These are phyloP conservation scores for Rhagoletis zephyria DNA, from an alignment of 1,140 invertebrate species.

Conservation along the genomic window DNA sequence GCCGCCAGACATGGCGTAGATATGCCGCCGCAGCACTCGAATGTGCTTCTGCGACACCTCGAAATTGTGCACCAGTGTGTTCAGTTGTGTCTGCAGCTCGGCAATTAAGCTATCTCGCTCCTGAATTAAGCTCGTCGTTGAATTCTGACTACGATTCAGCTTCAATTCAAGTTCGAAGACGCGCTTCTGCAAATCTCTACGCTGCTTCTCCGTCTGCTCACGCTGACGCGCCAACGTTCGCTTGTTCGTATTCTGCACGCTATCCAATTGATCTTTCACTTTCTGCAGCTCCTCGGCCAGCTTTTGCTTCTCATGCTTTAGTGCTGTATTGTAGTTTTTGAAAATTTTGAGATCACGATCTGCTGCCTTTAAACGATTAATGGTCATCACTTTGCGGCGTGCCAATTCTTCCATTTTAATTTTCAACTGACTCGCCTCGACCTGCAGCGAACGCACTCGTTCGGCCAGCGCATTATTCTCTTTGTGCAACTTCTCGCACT, in stretches of 20 bases:
- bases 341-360: constrained; percentile 70
- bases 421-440: constrained; percentile 64
- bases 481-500: constrained; percentile 64
- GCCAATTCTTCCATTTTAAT: constrained; percentile 67
- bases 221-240: constrained; percentile 65
- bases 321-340: constrained; percentile 66
- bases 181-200: constrained; percentile 67
- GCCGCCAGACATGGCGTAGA: constrained; percentile 64
- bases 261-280: constrained; percentile 63
- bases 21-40: constrained; percentile 66
- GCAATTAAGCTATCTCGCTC: constrained; percentile 69
- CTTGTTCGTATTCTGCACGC: constrained; percentile 63
- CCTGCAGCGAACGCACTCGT: constrained; percentile 63
- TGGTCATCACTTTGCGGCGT: constrained; percentile 62
- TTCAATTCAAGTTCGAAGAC: constrained; percentile 69
- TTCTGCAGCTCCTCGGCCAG: constrained; percentile 61
- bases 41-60: constrained; percentile 71
- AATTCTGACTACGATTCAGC: constrained; percentile 67
- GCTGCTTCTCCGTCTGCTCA: constrained; percentile 68
- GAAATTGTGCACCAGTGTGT: constrained; percentile 70
- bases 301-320: constrained; percentile 66
- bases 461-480: constrained; percentile 66
- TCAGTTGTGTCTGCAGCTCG: constrained; percentile 68
- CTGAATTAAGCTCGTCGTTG: constrained; percentile 66
- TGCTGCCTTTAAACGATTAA: constrained; percentile 66